phyloP scores from a whole-genome alignment of 1,140 invertebrate genomes.

The Eueides isabella region DNA sequence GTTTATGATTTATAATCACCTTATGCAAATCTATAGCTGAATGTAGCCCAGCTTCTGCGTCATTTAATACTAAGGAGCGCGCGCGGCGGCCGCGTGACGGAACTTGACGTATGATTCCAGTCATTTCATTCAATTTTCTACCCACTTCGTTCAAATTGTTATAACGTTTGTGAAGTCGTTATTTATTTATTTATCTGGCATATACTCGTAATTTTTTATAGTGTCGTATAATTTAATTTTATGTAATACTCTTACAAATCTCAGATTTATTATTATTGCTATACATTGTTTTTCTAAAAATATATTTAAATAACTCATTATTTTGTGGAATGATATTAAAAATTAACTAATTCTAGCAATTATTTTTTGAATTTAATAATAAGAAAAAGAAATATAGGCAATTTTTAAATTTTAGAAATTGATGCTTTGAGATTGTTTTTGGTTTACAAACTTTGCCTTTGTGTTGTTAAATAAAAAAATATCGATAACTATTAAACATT shows the following conservation, averaged over 20 bases:
- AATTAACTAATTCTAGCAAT: no score
- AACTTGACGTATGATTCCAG: slow-evolving; percentile 41
- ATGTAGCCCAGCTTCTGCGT: slow-evolving; percentile 40
- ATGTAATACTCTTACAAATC: background rate
- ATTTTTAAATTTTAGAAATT: no score
- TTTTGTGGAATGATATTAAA: no score
- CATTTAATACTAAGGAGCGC: slow-evolving; percentile 30
- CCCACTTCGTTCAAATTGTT: slow-evolving; percentile 50
- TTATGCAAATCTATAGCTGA: slow-evolving; percentile 69
- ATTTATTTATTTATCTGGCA: slow-evolving; percentile 32
- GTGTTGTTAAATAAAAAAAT: no score
- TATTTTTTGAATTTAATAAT: no score
- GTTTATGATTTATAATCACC: slow-evolving; percentile 70
- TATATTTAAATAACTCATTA: background rate
- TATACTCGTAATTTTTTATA: background rate
- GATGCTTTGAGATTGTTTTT: no score
- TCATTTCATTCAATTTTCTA: slow-evolving; percentile 63
- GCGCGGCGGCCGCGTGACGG: slow-evolving; percentile 40
- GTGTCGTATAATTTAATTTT: background rate
- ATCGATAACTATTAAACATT: no score
- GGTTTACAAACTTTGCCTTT: no score
- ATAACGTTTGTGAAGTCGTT: slow-evolving; percentile 45
- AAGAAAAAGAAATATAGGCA: no score
- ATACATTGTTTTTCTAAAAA: background rate
- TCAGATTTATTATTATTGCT: background rate